Evolutionary conservation across 2,888 invertebrate genomes (phyloP).

Genomic region (Allacma fusca): DNA sequence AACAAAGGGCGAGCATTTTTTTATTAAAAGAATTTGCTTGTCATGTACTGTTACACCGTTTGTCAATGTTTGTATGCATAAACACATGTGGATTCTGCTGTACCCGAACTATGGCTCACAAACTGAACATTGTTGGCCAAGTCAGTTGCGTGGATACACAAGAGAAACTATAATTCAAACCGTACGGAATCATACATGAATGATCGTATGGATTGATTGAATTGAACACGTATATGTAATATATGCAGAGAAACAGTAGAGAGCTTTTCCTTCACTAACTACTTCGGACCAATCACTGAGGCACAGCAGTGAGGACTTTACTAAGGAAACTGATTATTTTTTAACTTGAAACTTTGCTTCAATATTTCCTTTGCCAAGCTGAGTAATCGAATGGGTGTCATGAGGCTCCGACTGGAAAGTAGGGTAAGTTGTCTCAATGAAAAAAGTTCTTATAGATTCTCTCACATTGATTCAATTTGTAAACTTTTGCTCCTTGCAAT

Average conservation of each 20-base stretch:
- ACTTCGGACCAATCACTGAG: not conserved
- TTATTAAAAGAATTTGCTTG: not conserved
- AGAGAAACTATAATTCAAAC: no score
- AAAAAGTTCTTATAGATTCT: not conserved
- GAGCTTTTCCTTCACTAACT: no score
- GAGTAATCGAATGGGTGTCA: slow-evolving; percentile 58
- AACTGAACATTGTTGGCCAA: no score
- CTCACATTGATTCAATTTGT: not conserved
- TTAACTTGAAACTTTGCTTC: not conserved
- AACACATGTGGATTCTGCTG: not conserved
- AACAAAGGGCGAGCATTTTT: slow-evolving; percentile 18
- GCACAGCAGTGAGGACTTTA: not conserved
- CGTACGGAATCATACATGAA: no score
- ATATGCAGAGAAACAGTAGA: no score
- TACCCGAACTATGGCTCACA: not conserved
- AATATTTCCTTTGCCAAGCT: slow-evolving; percentile 21
- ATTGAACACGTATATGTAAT: no score
- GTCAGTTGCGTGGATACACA: no score
- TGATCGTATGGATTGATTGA: no score
- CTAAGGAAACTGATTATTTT: not conserved
- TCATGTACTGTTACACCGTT: slow-evolving; percentile 15
- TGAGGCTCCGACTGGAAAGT: slow-evolving; percentile 61
- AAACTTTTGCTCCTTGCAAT: not conserved
- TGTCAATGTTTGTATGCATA: not conserved
- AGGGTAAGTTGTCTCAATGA: slow-evolving; percentile 55